Base-by-base conservation (phyloP, 2,797 vertebrate genomes). In the Ctenochaetus hawaiiensis region DNA sequence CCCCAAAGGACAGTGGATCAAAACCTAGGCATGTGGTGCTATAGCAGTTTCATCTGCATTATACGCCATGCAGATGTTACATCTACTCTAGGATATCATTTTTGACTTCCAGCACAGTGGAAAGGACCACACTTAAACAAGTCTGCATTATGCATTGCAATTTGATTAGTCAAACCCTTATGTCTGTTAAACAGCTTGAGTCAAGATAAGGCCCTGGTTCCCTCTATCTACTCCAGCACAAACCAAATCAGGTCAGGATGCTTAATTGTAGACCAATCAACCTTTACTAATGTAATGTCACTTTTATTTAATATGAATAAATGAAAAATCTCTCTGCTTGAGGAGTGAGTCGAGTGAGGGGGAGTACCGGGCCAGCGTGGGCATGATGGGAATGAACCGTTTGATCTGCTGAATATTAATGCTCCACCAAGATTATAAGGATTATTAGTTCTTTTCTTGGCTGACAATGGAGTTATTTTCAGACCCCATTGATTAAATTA, bases 401-500 rank as follows among this genome's bases (percentile, higher is more conserved):
- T 96, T 95, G 89, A 95, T 95, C 94, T 93, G 92, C 74, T 94
- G 94, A 95, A 96, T 96, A 95, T 95, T 96, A 97, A 95, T 94
- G 88, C 89, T 81, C 90, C 90, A 93, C 90, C 92, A 92, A 96
- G 92, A 96, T 93, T 95, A 93, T 92, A 91, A 89, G 93, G 94
- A 97, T 96, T 94, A 93, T 94, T 93, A 82, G 78, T 85, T 86
- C 92, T 94, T 91, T 92, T 95, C 91, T 95, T 78, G 90, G 92
- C 90, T 93, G 92, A 94, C 86, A 94, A 93, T 94, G 91, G 86
- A 88, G 89, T 95, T 95, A 94, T 96, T 92, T 93, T 95, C 91
- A 93, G 92, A 94, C 92, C 90, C 69, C 82, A 95, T 95, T 91
- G 92, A 95, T 96, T 96, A 91, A 93, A 95, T 91, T 85, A 93